Evolutionary conservation across 2,888 invertebrate species (phyloP).

Genomic region (Mamestra brassicae): DNA sequence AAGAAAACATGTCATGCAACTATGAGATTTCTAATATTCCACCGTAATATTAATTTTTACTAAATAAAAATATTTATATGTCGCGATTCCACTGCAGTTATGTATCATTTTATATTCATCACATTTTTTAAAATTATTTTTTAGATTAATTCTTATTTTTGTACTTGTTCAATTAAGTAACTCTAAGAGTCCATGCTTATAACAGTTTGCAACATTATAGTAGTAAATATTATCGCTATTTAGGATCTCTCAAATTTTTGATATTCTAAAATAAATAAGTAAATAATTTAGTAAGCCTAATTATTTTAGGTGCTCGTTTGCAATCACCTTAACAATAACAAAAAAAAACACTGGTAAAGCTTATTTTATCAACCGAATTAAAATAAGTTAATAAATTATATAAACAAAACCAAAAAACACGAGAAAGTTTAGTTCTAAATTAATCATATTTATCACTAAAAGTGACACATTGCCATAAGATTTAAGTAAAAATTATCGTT

Average conservation of each 20-base stretch:
- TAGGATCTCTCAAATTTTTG: conserved; percentile 6
- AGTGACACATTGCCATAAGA: neutral
- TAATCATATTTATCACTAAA: neutral
- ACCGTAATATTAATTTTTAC: conserved; percentile 4
- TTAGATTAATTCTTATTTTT: conserved; percentile 19
- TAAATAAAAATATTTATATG: conserved; percentile 19
- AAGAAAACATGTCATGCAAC: conserved; percentile 44
- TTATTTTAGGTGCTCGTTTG: conserved; percentile 3
- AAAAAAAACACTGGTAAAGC: conserved; percentile 26
- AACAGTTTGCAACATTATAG: neutral
- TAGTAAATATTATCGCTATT: neutral
- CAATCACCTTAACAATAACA: neutral
- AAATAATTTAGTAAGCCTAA: conserved; percentile 30
- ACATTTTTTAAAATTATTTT: neutral
- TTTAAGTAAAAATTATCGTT: neutral
- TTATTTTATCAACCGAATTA: neutral
- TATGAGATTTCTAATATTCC: conserved; percentile 55
- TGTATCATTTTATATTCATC: conserved; percentile 1
- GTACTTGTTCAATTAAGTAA: conserved; percentile 21
- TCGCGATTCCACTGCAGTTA: conserved; percentile 33
- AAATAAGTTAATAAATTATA: conserved; percentile 1
- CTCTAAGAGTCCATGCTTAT: conserved; percentile 13
- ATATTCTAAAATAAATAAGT: conserved; percentile 11
- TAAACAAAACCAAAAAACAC: neutral
- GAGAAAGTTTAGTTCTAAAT: conserved; percentile 1